Conservation (phyloP, 2,888 invertebrate species). For the Heteropelma amictum region DNA sequence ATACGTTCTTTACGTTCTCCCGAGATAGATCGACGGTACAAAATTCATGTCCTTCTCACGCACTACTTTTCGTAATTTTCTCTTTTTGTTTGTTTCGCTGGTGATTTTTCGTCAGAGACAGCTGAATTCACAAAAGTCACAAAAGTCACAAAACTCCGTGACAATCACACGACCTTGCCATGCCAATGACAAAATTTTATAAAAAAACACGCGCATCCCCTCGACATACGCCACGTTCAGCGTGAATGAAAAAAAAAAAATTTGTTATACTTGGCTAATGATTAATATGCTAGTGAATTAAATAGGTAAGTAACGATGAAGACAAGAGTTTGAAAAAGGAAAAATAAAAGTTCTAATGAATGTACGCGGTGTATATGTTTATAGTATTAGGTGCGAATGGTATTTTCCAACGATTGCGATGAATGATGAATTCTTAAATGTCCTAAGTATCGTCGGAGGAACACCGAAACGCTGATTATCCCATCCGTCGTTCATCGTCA, state of each 20-base stretch:
- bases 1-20: conserved; percentile 23
- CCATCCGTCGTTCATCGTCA: conserved; percentile 28
- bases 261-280: conserved; percentile 37
- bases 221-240: conserved; percentile 19
- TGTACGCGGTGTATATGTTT: neutral
- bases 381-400: neutral
- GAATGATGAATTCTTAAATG: conserved; percentile 23
- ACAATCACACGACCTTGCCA: conserved; percentile 26
- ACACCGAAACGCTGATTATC: conserved; percentile 24
- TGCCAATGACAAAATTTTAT: too few species aligned
- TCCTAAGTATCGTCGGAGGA: conserved; percentile 42
- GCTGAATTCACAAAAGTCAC: conserved; percentile 20
- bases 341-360: conserved; percentile 15
- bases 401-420: conserved; percentile 18
- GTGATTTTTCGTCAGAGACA: conserved; percentile 6
- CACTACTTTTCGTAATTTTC: neutral
- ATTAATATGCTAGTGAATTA: conserved; percentile 44
- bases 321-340: conserved; percentile 15
- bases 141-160: conserved; percentile 35
- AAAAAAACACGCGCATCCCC: conserved; percentile 20
- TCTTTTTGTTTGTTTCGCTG: neutral
- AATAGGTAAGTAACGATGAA: conserved; percentile 45
- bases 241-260: conserved; percentile 2
- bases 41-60: conserved; percentile 35
- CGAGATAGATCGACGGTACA: conserved; percentile 28